phyloP scores from a whole-genome alignment of 2,113 vertebrate genomes.

The Antechinus flavipes region DNA sequence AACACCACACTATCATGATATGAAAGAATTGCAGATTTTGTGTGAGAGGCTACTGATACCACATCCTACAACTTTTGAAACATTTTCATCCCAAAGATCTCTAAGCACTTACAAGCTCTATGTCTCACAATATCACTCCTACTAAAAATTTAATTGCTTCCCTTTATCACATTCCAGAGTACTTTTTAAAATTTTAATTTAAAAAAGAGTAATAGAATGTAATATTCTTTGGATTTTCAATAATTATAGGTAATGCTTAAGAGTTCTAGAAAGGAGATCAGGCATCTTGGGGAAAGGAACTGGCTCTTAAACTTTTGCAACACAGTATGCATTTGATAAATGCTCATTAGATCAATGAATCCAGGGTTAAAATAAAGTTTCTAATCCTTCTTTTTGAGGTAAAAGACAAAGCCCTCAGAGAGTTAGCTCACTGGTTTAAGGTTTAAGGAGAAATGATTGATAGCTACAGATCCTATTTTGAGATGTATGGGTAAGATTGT shows the following conservation, averaged over 20 bases:
- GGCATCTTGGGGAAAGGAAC: not conserved
- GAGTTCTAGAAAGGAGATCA: not conserved
- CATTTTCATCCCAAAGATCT: not conserved
- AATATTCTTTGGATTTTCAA: not conserved
- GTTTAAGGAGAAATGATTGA: not conserved
- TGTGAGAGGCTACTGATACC: not conserved
- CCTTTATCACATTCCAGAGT: not conserved
- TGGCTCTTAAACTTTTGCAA: not conserved
- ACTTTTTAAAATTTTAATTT: not conserved
- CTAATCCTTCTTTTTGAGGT: not conserved
- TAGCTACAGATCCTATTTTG: not conserved
- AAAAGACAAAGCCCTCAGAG: not conserved
- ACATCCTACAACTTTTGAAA: not conserved
- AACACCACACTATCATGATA: not conserved
- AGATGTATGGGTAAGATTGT: not conserved
- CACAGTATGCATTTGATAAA: not conserved
- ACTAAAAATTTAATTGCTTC: not conserved
- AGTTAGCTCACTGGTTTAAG: not conserved
- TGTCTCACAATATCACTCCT: not conserved
- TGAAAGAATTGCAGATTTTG: not conserved
- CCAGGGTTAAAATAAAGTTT: not conserved
- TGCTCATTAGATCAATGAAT: not conserved
- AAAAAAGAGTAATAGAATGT: not conserved
- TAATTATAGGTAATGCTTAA: not conserved
- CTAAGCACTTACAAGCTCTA: not conserved